Conservation (phyloP, 2,888 invertebrate genomes). For the Pheosia gnoma region DNA sequence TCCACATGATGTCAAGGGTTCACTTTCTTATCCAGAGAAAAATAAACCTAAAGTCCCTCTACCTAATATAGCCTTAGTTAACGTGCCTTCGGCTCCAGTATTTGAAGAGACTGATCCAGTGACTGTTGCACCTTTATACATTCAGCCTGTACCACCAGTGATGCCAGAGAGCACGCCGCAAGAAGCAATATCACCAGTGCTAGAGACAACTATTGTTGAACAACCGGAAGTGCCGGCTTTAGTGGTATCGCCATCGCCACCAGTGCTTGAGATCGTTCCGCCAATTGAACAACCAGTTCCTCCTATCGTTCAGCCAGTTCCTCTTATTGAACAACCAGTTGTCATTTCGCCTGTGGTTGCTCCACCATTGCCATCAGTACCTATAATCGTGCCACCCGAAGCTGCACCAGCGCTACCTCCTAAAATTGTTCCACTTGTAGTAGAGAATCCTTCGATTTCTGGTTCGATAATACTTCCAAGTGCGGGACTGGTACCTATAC, state of each 20-base stretch:
- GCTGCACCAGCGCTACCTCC: neutral
- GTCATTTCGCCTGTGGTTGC: slow-evolving; percentile 2
- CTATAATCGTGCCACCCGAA: neutral
- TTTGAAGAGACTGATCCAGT: slow-evolving; percentile 5
- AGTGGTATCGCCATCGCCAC: no score
- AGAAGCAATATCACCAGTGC: neutral
- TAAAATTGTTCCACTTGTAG: neutral
- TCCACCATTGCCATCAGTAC: slow-evolving; percentile 2
- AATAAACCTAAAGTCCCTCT: neutral
- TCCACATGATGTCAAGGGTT: neutral
- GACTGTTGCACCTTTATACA: slow-evolving; percentile 2
- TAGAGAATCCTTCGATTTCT: neutral
- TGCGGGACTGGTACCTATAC: neutral
- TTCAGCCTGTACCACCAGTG: neutral
- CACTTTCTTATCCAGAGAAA: neutral
- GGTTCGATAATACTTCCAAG: neutral
- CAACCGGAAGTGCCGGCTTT: neutral
- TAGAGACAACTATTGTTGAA: slow-evolving; percentile 6
- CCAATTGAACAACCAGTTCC: neutral
- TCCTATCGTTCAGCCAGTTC: slow-evolving; percentile 6
- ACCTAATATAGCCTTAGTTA: slow-evolving; percentile 7
- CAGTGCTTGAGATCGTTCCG: no score
- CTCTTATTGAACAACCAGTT: neutral
- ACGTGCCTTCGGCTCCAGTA: slow-evolving; percentile 13
- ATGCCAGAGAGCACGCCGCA: neutral